Conservation (phyloP, 2,113 vertebrate genomes). For the Myiozetetes cayanensis region DNA sequence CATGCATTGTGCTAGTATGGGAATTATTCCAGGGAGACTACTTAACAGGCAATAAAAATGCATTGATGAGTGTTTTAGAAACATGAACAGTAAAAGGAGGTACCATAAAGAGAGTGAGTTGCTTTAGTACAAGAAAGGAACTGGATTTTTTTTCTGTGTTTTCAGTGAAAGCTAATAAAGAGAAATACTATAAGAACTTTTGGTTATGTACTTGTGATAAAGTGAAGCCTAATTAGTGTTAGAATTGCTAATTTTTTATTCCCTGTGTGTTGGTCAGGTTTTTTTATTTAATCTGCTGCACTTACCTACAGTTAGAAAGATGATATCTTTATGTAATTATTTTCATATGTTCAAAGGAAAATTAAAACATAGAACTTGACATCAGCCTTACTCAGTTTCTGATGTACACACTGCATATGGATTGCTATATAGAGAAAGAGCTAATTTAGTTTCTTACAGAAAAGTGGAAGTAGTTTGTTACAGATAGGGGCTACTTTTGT, state of each 20-base stretch:
- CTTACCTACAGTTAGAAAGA: neutral
- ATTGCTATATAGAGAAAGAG: neutral
- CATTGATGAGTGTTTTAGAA: neutral
- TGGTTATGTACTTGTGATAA: neutral
- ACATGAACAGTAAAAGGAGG: neutral
- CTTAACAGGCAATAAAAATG: conserved; percentile 1
- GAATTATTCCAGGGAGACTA: neutral
- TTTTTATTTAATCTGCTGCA: neutral
- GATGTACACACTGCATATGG: accelerated
- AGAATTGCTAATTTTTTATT: neutral
- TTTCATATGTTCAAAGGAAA: neutral
- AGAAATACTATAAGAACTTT: neutral
- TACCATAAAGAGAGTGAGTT: neutral
- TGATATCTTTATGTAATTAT: neutral
- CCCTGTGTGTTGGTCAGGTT: neutral
- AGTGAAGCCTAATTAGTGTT: neutral
- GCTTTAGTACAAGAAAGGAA: neutral
- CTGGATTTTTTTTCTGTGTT: neutral
- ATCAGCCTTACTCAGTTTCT: neutral
- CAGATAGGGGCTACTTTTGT: neutral
- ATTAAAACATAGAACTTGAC: neutral
- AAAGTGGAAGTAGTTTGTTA: neutral
- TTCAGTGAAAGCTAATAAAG: neutral
- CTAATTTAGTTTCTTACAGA: neutral
- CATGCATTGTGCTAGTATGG: neutral